Evolutionary conservation across 2,888 invertebrate species (phyloP).

Genomic region (Reticulitermes lucifugus): DNA sequence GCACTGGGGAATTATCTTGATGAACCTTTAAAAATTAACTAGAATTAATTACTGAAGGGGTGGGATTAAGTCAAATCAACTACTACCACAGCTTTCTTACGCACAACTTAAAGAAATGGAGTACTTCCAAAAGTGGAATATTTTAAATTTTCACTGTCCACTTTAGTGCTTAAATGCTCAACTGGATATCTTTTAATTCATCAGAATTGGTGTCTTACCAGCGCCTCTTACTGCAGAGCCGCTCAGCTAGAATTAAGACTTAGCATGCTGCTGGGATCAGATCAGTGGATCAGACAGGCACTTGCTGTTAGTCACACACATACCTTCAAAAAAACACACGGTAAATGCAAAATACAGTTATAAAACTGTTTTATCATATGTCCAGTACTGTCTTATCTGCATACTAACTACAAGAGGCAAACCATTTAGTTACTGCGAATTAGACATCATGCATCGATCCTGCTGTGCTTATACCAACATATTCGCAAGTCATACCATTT

Average conservation of each 20-base stretch:
- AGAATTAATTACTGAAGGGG: slow-evolving; percentile 25
- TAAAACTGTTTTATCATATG: background rate
- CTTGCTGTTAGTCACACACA: slow-evolving; percentile 46
- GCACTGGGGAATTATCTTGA: slow-evolving; percentile 45
- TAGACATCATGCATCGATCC: background rate
- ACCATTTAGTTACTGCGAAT: background rate
- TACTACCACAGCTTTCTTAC: slow-evolving; percentile 49
- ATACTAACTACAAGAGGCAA: background rate
- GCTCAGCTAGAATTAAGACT: slow-evolving; percentile 32
- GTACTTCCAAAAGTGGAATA: slow-evolving; percentile 9
- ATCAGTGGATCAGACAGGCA: slow-evolving; percentile 18
- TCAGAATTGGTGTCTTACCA: slow-evolving; percentile 33
- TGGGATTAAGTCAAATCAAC: slow-evolving; percentile 34
- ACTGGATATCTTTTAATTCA: slow-evolving; percentile 28
- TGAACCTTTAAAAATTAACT: slow-evolving; percentile 38
- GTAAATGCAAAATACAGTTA: slow-evolving; percentile 1
- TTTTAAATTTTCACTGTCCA: slow-evolving; percentile 16
- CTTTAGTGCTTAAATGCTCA: slow-evolving; percentile 38
- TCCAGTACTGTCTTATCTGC: background rate
- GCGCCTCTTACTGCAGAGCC: slow-evolving; percentile 29
- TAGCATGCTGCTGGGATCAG: slow-evolving; percentile 39
- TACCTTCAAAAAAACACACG: slow-evolving; percentile 32
- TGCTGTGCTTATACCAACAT: too few relatives aligned
- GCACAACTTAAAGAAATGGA: slow-evolving; percentile 1
- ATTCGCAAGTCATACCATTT: too few relatives aligned